A percentile compares a stretch with the other conserved stretches of the same genome.
These are phyloP conservation scores for Drosophila limbata DNA, from an alignment of 2,888 invertebrate species.

Conservation along the genomic window DNA sequence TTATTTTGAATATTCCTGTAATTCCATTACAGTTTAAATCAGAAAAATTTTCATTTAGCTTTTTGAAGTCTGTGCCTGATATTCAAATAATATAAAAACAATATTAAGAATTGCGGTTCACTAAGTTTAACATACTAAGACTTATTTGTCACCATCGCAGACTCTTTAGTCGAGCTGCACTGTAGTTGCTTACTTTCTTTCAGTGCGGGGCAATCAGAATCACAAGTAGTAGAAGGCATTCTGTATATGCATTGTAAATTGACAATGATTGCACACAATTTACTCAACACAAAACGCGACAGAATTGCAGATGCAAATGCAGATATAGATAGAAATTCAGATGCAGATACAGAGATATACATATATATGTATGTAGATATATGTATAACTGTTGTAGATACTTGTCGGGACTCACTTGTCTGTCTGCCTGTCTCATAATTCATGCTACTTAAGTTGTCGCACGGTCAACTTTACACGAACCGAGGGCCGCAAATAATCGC, in stretches of 20 bases:
- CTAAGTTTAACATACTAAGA: not conserved
- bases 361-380: constrained; percentile 41
- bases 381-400: constrained; percentile 43
- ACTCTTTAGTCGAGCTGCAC: constrained; percentile 24
- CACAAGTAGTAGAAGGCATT: constrained; percentile 58
- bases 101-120: too few relatives aligned
- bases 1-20: too few relatives aligned
- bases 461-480: constrained; percentile 60
- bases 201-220: constrained; percentile 30
- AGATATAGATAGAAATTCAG: constrained; percentile 39
- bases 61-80: too few relatives aligned
- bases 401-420: constrained; percentile 33
- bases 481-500: constrained; percentile 57
- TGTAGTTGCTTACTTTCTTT: constrained; percentile 56
- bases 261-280: constrained; percentile 81
- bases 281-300: constrained; percentile 63
- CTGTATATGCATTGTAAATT: constrained; percentile 73
- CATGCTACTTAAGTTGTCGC: constrained; percentile 73
- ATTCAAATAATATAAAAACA: not conserved
- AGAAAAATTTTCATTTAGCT: too few relatives aligned
- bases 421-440: constrained; percentile 69
- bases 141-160: not conserved
- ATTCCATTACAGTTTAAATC: too few relatives aligned
- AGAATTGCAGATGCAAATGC: constrained; percentile 43
- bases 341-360: constrained; percentile 54